Evolutionary conservation across 2,888 invertebrate genomes (phyloP), one percentile per base, ranked within the genome.

Genomic region (Campaea margaritaria): DNA sequence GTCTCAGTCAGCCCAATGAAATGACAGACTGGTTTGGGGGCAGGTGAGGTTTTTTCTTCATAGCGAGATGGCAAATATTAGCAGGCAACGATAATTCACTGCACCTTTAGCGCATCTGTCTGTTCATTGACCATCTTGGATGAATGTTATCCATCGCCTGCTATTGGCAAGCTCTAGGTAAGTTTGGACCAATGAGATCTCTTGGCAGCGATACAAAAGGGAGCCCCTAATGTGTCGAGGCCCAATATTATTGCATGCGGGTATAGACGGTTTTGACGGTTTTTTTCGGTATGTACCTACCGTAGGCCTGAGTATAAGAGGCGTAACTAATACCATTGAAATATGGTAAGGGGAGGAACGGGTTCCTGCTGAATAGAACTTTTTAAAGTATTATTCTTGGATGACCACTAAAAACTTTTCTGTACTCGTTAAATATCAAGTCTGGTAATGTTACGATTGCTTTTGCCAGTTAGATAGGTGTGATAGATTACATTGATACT

Each of bases 51-150:
- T 76, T 76, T 76, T 75, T 62, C 28, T 16, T 41, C 31, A 55
- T 68, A 62, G 64, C 67, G 72, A 76, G 75, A 79, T 74, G 73
- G 69, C 72, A 71, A 65, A 75, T 67, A 73, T 69, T 65, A 61
- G 73, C 74, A 78, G 81, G 79, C 69, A 83, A 61, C 68, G 78
- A 77, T 79, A 80, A 74, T 50, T 51, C 56, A 52, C 44, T 62
- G 85, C 85, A 86, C 78, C 81, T 83, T 83, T 75, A 72, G 58
- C 80, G 80, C 86, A 87, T 87, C 87, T 87, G 87, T 79, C 82
- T 73, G 70, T 73, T 67, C 62, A 67, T 57, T 68, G 69, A 72
- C 63, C 72, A 73, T 54, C 50, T 53, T 58, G 76, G 75, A 75
- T 67, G 67, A 78, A 74, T 73, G 76, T 84, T 86, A 87, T 87